Evolutionary conservation across 2,113 vertebrate species (phyloP).

Genomic region (Alligator mississippiensis): DNA sequence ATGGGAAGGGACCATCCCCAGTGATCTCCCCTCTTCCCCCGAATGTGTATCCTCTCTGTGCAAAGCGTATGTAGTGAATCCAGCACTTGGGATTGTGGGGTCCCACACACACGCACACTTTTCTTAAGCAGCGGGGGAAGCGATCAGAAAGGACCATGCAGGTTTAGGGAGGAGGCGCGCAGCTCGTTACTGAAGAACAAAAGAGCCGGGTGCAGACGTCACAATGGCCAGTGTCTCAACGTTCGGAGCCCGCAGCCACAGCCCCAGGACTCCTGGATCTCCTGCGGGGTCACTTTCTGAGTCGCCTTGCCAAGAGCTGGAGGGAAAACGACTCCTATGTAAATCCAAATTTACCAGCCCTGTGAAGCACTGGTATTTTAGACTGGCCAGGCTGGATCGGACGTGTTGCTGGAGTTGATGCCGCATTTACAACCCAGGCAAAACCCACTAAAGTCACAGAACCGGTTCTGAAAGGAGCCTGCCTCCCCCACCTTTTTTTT

Average conservation of each 20-base stretch:
- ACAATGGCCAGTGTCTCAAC: too few relatives aligned
- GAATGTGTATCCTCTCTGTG: not conserved
- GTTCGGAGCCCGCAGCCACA: not conserved
- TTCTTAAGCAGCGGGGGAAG: not conserved
- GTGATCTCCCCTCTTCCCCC: not conserved
- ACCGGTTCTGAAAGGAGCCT: too few relatives aligned
- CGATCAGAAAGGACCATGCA: not conserved
- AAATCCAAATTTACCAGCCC: not conserved
- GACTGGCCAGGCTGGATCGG: not conserved
- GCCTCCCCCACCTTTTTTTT: too few relatives aligned
- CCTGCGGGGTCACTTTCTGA: not conserved
- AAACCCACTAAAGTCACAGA: not conserved
- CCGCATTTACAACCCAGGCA: not conserved
- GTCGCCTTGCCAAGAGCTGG: not conserved
- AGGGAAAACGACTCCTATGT: too few relatives aligned
- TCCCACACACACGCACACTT: too few relatives aligned
- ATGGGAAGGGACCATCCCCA: not conserved
- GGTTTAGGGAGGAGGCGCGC: not conserved
- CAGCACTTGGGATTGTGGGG: too few relatives aligned
- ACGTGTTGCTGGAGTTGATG: not conserved
- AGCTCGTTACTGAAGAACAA: too few relatives aligned
- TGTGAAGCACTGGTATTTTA: not conserved
- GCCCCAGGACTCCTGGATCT: rapidly evolving
- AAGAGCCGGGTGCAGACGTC: too few relatives aligned
- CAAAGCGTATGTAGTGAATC: too few relatives aligned